These are phyloP conservation scores for Parnassius orleans DNA, from an alignment of 2,888 invertebrate species.

Conservation along the genomic window DNA sequence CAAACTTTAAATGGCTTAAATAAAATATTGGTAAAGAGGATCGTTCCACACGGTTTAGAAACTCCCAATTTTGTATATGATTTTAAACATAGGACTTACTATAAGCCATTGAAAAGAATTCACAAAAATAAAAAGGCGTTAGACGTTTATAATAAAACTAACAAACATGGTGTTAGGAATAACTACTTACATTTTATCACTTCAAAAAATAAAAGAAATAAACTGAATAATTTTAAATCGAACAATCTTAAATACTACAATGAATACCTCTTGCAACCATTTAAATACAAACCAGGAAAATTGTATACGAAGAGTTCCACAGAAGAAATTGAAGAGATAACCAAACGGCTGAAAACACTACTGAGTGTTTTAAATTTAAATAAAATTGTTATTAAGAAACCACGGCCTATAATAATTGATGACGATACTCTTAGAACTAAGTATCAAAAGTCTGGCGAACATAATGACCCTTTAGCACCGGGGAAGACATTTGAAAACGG, in stretches of 20 bases:
- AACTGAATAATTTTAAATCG: background rate
- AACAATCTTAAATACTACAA: background rate
- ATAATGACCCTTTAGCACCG: background rate
- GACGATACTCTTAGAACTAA: background rate
- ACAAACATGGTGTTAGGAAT: background rate
- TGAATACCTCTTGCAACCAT: background rate
- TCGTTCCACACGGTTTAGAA: conserved; percentile 2
- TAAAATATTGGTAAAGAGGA: conserved; percentile 10
- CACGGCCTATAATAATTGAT: background rate
- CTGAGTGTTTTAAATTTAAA: background rate
- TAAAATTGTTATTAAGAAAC: background rate
- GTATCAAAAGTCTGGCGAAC: background rate
- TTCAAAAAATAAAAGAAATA: background rate
- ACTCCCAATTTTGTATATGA: background rate
- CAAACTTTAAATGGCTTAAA: background rate
- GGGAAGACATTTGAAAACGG: background rate
- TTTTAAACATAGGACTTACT: conserved; percentile 4
- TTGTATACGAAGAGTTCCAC: too few relatives aligned
- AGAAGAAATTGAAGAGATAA: background rate
- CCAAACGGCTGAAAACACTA: background rate
- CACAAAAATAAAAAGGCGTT: conserved; percentile 2
- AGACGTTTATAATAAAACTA: background rate
- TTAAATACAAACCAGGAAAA: background rate
- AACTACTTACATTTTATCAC: background rate
- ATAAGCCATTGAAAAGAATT: conserved; percentile 15